phyloP scores from a whole-genome alignment of 2,113 vertebrate genomes.

The Urocolius indicus region DNA sequence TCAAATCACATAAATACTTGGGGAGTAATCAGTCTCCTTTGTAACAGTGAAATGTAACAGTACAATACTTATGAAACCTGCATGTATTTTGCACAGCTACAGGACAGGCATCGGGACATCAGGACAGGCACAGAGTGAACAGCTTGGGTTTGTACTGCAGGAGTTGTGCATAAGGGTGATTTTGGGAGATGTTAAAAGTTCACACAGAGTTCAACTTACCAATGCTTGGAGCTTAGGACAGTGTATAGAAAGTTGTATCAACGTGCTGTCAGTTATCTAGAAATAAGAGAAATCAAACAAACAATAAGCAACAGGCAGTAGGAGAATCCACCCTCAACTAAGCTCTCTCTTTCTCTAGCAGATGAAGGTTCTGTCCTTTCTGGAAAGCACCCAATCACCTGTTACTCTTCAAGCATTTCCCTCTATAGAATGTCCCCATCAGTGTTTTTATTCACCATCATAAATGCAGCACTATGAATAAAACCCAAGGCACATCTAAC shows the following conservation, averaged over 20 bases:
- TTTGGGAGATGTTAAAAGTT: background rate
- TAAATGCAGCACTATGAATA: background rate
- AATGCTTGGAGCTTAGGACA: conserved; percentile 89
- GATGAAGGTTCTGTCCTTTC: background rate
- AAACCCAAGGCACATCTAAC: background rate
- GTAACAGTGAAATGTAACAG: too few relatives aligned
- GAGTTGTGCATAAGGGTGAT: fast-evolving
- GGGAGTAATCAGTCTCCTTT: background rate
- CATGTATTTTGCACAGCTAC: background rate
- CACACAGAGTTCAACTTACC: conserved; percentile 76
- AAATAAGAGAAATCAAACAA: conserved; percentile 23
- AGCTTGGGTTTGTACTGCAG: background rate
- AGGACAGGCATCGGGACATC: too few relatives aligned
- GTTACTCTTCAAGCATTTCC: background rate
- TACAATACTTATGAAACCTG: background rate
- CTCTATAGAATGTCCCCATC: background rate
- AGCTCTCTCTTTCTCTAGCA: background rate
- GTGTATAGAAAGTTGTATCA: conserved; percentile 91
- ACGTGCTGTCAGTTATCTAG: conserved; percentile 91
- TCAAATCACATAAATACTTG: background rate
- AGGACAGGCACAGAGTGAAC: background rate
- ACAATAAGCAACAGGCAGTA: background rate
- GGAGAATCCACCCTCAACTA: background rate
- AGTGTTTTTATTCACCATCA: background rate
- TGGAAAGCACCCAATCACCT: background rate